phyloP scores from a whole-genome alignment of 2,113 vertebrate genomes.

The Microcebus ravelobensis region DNA sequence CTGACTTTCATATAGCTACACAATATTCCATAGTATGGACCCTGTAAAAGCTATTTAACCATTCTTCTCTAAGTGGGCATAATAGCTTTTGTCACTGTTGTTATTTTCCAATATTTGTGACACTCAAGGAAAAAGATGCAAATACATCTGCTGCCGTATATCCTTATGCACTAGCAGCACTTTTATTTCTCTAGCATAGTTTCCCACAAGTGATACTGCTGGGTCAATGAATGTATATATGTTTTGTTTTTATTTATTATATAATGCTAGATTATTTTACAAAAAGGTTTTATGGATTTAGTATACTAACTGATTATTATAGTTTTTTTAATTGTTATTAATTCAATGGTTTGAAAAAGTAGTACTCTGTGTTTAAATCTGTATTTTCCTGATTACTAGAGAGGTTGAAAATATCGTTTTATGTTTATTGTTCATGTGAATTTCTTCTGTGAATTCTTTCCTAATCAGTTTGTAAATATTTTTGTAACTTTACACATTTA shows the following conservation, averaged over 20 bases:
- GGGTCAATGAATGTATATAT: neutral
- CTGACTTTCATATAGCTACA: neutral
- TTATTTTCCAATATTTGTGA: neutral
- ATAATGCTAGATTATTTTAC: neutral
- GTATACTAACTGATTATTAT: neutral
- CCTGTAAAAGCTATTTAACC: neutral
- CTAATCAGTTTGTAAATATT: neutral
- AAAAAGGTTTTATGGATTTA: neutral
- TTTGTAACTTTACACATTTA: neutral
- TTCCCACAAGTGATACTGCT: neutral
- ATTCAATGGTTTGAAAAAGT: neutral
- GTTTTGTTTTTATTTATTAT: neutral
- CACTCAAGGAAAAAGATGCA: neutral
- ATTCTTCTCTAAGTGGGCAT: neutral
- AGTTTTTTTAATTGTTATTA: neutral
- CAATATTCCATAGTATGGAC: neutral
- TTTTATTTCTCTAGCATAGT: neutral
- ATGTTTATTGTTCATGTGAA: neutral
- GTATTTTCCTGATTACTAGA: neutral
- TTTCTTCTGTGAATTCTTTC: neutral
- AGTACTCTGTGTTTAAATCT: neutral
- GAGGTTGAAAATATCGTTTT: neutral
- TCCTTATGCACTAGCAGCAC: neutral
- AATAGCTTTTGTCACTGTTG: neutral
- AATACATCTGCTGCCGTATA: fast-evolving